Evolutionary conservation across 2,888 invertebrate species (phyloP).

Genomic region (Diogma glabrata): DNA sequence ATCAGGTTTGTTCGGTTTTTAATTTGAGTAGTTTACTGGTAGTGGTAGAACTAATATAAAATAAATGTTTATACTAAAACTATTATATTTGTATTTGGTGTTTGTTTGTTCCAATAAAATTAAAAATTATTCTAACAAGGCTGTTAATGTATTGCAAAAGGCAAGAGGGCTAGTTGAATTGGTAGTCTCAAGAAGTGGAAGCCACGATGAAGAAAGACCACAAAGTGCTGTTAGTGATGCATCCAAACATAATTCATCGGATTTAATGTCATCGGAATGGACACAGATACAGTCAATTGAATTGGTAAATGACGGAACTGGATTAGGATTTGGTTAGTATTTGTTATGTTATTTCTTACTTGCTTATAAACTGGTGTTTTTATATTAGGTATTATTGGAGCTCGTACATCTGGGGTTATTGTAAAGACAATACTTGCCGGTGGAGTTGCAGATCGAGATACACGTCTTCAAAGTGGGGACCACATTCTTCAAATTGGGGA

Average conservation of each 20-base stretch:
- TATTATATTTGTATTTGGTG: no score
- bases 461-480: constrained; percentile 93
- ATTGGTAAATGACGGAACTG: constrained; percentile 93
- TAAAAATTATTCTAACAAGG: no score
- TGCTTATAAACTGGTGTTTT: background rate
- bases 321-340: constrained; percentile 72
- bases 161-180: constrained; percentile 45
- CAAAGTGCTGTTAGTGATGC: constrained; percentile 57
- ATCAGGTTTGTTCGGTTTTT: background rate
- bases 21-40: no score
- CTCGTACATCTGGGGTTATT: constrained; percentile 95
- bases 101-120: no score
- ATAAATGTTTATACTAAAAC: no score
- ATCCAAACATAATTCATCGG: constrained; percentile 54
- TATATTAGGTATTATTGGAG: constrained; percentile 72
- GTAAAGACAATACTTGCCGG: constrained; percentile 97
- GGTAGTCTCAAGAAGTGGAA: constrained; percentile 34
- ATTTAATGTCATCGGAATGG: constrained; percentile 79
- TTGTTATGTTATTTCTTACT: constrained; percentile 31
- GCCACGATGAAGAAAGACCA: constrained; percentile 40
- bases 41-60: no score
- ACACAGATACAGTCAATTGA: constrained; percentile 97
- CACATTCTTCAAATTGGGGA: constrained; percentile 93
- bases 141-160: constrained; percentile 62
- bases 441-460: constrained; percentile 94